Conservation (phyloP, 92 coral and sea anemone genomes). For the Porites cylindrica region DNA sequence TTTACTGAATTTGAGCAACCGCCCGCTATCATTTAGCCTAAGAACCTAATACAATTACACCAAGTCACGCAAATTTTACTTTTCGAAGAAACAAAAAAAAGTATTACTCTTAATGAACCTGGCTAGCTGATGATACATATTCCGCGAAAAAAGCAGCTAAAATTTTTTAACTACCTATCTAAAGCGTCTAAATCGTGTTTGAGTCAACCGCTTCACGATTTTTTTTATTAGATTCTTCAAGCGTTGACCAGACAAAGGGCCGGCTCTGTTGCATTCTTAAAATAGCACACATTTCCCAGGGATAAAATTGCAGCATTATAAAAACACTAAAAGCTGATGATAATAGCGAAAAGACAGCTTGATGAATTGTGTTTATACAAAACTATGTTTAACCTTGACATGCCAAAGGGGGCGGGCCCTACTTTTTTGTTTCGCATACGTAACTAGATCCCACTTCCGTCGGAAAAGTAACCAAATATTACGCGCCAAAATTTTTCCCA, state of each 20-base stretch:
- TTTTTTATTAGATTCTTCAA: constrained; percentile 49
- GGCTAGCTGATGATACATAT: background rate
- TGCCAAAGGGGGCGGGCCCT: constrained; percentile 39
- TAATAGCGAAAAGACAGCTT: constrained; percentile 68
- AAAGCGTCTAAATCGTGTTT: background rate
- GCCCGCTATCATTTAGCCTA: constrained; percentile 31
- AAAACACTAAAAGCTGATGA: constrained; percentile 70
- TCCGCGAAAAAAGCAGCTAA: constrained; percentile 14
- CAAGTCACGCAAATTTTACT: constrained; percentile 64
- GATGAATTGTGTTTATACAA: constrained; percentile 79
- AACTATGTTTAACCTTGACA: constrained; percentile 74
- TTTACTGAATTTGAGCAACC: constrained; percentile 42
- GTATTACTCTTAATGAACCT: constrained; percentile 12
- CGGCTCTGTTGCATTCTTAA: constrained; percentile 64
- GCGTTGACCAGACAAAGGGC: constrained; percentile 64
- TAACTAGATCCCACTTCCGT: constrained; percentile 39
- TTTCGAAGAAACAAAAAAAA: constrained; percentile 1
- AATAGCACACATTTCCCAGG: constrained; percentile 73
- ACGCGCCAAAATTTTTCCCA: background rate
- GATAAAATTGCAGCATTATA: constrained; percentile 87
- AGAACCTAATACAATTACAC: constrained; percentile 17
- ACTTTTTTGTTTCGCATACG: constrained; percentile 6
- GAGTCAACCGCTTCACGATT: constrained; percentile 28
- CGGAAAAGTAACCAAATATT: constrained; percentile 34
- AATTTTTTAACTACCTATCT: background rate